A percentile compares a stretch with the other conserved stretches of the same genome.
Conservation (phyloP, 2,888 invertebrate genomes). For the Troides oblongomaculatus region DNA sequence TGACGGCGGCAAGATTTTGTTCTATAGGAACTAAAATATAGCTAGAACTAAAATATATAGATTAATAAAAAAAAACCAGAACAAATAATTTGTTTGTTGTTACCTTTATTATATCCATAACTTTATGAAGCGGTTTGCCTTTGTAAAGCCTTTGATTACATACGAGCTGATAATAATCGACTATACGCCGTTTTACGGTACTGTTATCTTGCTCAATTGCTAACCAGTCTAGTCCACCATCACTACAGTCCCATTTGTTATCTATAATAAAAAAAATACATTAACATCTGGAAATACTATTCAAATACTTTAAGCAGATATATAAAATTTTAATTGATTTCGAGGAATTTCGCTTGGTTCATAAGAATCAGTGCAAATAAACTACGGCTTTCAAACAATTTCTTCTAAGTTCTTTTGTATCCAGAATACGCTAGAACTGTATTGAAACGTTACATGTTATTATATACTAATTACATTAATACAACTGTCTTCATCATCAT, state of each 20-base stretch:
- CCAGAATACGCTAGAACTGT: neutral
- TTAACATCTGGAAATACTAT: neutral
- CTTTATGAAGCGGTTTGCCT: slow-evolving; percentile 82
- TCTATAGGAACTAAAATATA: no score
- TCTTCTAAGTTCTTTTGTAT: neutral
- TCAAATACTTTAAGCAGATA: neutral
- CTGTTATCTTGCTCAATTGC: slow-evolving; percentile 76
- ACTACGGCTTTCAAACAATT: neutral
- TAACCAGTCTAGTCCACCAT: slow-evolving; percentile 82
- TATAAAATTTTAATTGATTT: neutral
- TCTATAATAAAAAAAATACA: slow-evolving; percentile 60
- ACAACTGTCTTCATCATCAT: no score
- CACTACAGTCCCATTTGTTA: slow-evolving; percentile 85
- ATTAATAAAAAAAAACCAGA: slow-evolving; percentile 1
- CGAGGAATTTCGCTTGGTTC: neutral
- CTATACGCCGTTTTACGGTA: slow-evolving; percentile 66
- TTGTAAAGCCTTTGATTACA: slow-evolving; percentile 81
- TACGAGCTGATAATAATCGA: slow-evolving; percentile 79
- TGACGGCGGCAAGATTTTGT: no score
- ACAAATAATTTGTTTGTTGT: slow-evolving; percentile 1
- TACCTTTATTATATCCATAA: slow-evolving; percentile 84
- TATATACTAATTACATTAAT: no score
- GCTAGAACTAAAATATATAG: no score
- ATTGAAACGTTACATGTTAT: neutral
- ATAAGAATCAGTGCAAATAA: neutral